These are phyloP conservation scores for Gallinago nigripennis DNA, from an alignment of 2,797 vertebrate genomes.

Conservation along the genomic window DNA sequence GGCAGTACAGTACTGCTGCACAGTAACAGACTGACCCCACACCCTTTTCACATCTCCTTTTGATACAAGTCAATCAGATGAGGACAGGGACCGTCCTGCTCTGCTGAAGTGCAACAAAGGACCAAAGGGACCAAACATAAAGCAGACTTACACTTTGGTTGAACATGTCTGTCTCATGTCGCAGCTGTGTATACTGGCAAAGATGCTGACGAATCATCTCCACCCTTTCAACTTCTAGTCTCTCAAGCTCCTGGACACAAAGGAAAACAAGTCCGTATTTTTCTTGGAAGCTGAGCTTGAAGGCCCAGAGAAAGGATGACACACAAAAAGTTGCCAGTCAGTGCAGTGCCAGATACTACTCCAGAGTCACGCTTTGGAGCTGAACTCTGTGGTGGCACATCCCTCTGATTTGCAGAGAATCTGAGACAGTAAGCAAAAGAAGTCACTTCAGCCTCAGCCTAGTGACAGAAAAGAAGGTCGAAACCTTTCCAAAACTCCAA, in stretches of 20 bases:
- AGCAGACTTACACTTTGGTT: slow-evolving; percentile 94
- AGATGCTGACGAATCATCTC: slow-evolving; percentile 96
- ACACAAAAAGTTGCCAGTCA: neutral
- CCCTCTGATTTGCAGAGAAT: neutral
- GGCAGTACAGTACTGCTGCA: neutral
- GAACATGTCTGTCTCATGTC: slow-evolving; percentile 99
- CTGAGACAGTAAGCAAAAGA: neutral
- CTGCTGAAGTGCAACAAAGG: neutral
- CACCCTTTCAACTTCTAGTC: slow-evolving; percentile 93
- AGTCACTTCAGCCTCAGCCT: neutral
- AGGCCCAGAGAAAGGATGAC: neutral
- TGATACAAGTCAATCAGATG: neutral
- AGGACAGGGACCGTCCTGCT: neutral
- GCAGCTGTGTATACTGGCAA: slow-evolving; percentile 94
- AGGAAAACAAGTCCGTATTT: slow-evolving; percentile 11
- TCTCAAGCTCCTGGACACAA: slow-evolving; percentile 88
- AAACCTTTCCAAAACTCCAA: neutral
- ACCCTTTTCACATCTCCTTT: neutral
- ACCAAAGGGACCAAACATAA: neutral
- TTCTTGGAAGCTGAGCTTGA: neutral
- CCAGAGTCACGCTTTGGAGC: neutral
- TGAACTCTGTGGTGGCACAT: neutral
- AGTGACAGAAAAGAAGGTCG: neutral
- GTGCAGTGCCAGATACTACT: neutral
- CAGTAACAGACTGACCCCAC: neutral